These are phyloP conservation scores for Spilosoma lubricipeda DNA, from an alignment of 2,888 invertebrate species.

Conservation along the genomic window DNA sequence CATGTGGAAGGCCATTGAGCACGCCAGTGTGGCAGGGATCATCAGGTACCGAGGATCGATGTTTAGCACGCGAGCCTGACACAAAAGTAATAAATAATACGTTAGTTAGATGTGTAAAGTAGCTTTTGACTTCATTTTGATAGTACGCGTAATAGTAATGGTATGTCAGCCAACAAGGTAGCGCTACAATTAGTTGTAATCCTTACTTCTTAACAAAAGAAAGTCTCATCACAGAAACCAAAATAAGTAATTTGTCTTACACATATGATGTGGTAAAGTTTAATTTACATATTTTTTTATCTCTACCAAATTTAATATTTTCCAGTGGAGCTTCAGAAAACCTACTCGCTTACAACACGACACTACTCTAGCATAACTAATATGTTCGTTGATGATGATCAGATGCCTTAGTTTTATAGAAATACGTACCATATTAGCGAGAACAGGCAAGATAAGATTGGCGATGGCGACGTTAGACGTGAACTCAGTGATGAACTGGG, in stretches of 20 bases:
- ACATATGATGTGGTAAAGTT: too few species aligned
- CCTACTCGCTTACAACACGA: not conserved
- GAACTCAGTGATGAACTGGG: slow-evolving; percentile 94
- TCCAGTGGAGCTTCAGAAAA: not conserved
- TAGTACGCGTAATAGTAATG: not conserved
- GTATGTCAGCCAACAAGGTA: not conserved
- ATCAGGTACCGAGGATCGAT: slow-evolving; percentile 96
- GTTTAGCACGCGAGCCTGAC: slow-evolving; percentile 89
- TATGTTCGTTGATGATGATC: not conserved
- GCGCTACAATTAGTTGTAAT: not conserved
- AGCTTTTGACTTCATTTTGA: not conserved
- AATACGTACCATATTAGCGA: slow-evolving; percentile 88
- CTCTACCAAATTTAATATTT: not conserved
- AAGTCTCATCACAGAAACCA: not conserved
- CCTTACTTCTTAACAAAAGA: not conserved
- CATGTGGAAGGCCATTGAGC: slow-evolving; percentile 97
- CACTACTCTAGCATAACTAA: not conserved
- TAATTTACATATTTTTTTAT: too few species aligned
- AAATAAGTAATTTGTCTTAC: not conserved
- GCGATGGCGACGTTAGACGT: slow-evolving; percentile 97
- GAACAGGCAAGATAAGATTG: slow-evolving; percentile 94
- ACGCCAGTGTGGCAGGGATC: slow-evolving; percentile 95
- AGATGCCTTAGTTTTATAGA: not conserved
- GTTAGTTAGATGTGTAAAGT: not conserved
- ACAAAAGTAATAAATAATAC: slow-evolving; percentile 25